Base-by-base conservation (phyloP, 2,113 vertebrate genomes). In the Cynopterus brachyotis region DNA sequence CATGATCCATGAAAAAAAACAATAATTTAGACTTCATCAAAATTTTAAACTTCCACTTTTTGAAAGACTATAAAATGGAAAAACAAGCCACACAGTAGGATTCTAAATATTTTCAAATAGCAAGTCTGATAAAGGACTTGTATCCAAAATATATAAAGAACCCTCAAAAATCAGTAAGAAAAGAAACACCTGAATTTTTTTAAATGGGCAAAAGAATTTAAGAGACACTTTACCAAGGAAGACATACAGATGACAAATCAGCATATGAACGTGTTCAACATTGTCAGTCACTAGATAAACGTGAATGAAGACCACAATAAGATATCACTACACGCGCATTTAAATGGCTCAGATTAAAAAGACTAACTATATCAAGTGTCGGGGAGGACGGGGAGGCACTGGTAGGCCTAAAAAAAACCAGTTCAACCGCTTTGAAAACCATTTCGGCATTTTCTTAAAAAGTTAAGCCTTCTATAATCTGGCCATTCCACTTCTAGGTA, bases 271-370 rank as follows among this genome's bases (percentile, higher is more conserved):
- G 62, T 35, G 9, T 20, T 93, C 35, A 53, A 32, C 19, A 32
- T n/a, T 11, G 2, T 62, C 47, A 60, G 40, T 40, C 24, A 57
- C 20, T 73, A 50, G 15, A 15, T 11, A 92, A 76, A 70, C 69
- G 16, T 4, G 67, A 89, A 30, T 35, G 30, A 87, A 92, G 92
- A 67, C 8, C 35, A 60, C 40, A 12, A 9, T 16, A 47, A 70
- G 20, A 50, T 76, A 57, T 24, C 2, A 66, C 26, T n/a, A 45
- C 0, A 3, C 9, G 17, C 8, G 4, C 55, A 22, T 50, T 89
- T 59, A 96, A 79, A 70, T 42, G 32, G 28, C 40, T 72, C 80
- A 84, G 64, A 55, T 94, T 87, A 13, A 67, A 96, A 95, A 95
- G 57, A 80, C 28, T 78, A 42, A 90, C 86, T 60, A 22, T 76